Conservation (phyloP, 2,797 vertebrate species). For the Ctenosaura bakeri region DNA sequence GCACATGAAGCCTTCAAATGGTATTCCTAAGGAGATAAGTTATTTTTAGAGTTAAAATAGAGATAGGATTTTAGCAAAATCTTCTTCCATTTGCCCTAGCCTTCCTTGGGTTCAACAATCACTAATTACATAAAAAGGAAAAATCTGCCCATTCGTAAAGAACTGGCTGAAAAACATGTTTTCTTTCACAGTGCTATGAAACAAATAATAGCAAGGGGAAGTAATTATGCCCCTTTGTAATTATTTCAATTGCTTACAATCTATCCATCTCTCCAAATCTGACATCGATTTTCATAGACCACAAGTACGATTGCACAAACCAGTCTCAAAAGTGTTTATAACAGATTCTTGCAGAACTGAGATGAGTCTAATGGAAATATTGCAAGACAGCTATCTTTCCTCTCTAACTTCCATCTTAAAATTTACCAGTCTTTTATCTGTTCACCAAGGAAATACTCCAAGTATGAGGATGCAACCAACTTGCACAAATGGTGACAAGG, state of each 20-base stretch:
- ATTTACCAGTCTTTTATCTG: not conserved
- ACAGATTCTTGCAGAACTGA: not conserved
- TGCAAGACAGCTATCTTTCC: too few species aligned
- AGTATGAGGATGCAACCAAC: not conserved
- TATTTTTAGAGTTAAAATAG: too few species aligned
- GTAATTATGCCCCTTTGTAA: not conserved
- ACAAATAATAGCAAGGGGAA: not conserved
- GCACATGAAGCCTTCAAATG: too few species aligned
- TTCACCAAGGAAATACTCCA: not conserved
- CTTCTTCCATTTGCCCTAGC: too few species aligned
- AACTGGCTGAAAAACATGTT: too few species aligned
- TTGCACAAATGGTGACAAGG: not conserved
- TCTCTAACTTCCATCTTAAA: not conserved
- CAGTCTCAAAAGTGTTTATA: not conserved
- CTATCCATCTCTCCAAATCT: not conserved
- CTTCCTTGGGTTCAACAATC: too few species aligned
- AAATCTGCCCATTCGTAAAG: too few species aligned
- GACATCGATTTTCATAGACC: not conserved
- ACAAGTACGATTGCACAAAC: not conserved
- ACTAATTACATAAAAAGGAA: too few species aligned
- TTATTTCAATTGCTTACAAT: not conserved
- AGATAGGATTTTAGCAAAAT: too few species aligned
- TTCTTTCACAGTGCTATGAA: too few species aligned
- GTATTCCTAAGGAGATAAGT: too few species aligned
- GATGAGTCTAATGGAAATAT: not conserved